These are phyloP conservation scores for Todiramphus saurophagus DNA, from an alignment of 2,113 vertebrate genomes.

Conservation along the genomic window DNA sequence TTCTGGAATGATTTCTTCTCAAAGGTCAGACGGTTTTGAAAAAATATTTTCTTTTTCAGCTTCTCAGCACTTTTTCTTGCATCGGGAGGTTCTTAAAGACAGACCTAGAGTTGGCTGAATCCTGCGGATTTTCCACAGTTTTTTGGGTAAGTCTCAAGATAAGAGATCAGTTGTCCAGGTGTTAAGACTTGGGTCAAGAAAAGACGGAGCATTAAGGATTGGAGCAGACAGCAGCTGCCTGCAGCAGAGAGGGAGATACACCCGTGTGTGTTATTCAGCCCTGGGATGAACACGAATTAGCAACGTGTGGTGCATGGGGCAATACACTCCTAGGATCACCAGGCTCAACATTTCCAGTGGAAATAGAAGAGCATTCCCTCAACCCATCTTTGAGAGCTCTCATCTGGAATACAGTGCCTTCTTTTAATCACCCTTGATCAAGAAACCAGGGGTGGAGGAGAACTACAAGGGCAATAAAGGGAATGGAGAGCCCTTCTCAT, in stretches of 20 bases:
- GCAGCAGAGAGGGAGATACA: neutral
- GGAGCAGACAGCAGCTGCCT: neutral
- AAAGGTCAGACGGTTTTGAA: neutral
- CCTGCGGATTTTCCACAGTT: neutral
- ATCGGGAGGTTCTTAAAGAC: neutral
- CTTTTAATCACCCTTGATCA: neutral
- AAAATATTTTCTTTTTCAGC: neutral
- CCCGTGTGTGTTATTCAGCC: fast-evolving
- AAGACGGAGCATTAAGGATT: neutral
- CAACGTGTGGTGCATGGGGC: fast-evolving
- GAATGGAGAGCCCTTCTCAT: neutral
- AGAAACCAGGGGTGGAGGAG: neutral
- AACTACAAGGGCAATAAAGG: neutral
- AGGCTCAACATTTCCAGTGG: fast-evolving
- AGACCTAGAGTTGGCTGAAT: neutral
- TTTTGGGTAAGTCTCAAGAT: neutral
- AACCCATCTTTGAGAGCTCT: fast-evolving
- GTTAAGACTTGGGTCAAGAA: neutral
- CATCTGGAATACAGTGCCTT: neutral
- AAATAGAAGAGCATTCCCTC: neutral
- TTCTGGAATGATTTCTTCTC: neutral
- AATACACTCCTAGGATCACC: neutral
- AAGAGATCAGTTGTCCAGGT: neutral
- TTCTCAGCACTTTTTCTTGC: neutral
- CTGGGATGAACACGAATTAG: neutral